phyloP scores from a whole-genome alignment of 2,888 invertebrate genomes.

The Pterostichus madidus region DNA sequence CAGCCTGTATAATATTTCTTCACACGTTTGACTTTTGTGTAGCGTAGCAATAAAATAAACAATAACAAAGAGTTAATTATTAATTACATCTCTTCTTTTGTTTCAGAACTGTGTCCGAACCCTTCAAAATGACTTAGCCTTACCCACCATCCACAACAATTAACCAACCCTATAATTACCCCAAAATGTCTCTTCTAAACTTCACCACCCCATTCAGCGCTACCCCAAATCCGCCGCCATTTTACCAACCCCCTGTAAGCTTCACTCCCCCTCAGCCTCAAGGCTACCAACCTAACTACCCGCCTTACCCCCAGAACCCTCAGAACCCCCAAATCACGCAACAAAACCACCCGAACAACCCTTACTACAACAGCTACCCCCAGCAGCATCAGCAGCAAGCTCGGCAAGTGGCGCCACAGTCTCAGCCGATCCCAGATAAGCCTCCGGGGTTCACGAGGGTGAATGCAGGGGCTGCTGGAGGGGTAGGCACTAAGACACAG shows the following conservation, averaged over 20 bases:
- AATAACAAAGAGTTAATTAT: neutral
- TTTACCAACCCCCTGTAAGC: constrained; percentile 71
- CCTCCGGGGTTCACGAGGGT: constrained; percentile 85
- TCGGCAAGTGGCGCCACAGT: constrained; percentile 56
- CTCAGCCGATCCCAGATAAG: constrained; percentile 76
- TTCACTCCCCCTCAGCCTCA: constrained; percentile 75
- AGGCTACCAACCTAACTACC: constrained; percentile 75
- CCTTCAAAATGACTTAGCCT: constrained; percentile 32
- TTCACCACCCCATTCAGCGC: constrained; percentile 74
- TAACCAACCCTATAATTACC: neutral
- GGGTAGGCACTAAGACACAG: constrained; percentile 80
- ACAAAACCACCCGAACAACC: constrained; percentile 24
- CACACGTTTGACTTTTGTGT: too few species aligned
- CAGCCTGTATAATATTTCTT: too few species aligned
- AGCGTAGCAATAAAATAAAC: too few species aligned
- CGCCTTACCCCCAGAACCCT: constrained; percentile 69
- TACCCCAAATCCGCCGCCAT: constrained; percentile 72
- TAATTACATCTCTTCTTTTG: neutral
- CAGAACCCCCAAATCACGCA: constrained; percentile 72
- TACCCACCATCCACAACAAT: neutral
- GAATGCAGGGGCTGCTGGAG: constrained; percentile 79
- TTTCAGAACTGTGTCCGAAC: constrained; percentile 16
- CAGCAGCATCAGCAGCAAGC: constrained; percentile 18
- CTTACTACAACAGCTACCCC: constrained; percentile 57
- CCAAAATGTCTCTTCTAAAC: constrained; percentile 74